A percentile compares a stretch with the other conserved stretches of the same genome.
phyloP scores from a whole-genome alignment of 2,797 vertebrate species.

The Antennarius maculatus region DNA sequence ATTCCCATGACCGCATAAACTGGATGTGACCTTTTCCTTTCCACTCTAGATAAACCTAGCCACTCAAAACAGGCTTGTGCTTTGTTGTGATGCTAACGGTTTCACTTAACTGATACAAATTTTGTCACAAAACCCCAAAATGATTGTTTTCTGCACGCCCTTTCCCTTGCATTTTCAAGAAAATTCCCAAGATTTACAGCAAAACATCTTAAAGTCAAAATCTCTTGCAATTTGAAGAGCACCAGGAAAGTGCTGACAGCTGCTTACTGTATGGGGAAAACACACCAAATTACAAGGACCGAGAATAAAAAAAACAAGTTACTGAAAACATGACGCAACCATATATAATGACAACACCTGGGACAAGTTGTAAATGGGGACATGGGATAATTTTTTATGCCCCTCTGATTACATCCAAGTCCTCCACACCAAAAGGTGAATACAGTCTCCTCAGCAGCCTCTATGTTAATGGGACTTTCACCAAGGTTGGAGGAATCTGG shows the following conservation, averaged over 20 bases:
- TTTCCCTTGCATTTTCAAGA: conserved; percentile 12
- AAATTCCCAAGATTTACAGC: conserved; percentile 29
- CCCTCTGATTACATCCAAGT: conserved; percentile 73
- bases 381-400: conserved; percentile 66
- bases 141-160: background rate
- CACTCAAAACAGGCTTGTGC: conserved; percentile 2
- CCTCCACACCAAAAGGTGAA: conserved; percentile 46
- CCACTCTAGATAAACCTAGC: background rate
- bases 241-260: conserved; percentile 45
- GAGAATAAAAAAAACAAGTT: conserved; percentile 39
- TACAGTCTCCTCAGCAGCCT: conserved; percentile 66
- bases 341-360: conserved; percentile 55
- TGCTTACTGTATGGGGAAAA: conserved; percentile 54
- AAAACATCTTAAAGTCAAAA: conserved; percentile 42
- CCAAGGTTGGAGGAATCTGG: conserved; percentile 45
- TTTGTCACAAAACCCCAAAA: background rate
- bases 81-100: background rate
- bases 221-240: conserved; percentile 47
- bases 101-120: background rate
- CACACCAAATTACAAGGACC: conserved; percentile 58
- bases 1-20: conserved; percentile 23
- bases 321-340: conserved; percentile 66
- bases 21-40: conserved; percentile 8
- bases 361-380: conserved; percentile 61
- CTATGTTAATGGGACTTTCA: conserved; percentile 68